A percentile compares a stretch with the other conserved stretches of the same genome.
Evolutionary conservation across 2,797 vertebrate species (phyloP).

Genomic region (Coracias cyanogaster): DNA sequence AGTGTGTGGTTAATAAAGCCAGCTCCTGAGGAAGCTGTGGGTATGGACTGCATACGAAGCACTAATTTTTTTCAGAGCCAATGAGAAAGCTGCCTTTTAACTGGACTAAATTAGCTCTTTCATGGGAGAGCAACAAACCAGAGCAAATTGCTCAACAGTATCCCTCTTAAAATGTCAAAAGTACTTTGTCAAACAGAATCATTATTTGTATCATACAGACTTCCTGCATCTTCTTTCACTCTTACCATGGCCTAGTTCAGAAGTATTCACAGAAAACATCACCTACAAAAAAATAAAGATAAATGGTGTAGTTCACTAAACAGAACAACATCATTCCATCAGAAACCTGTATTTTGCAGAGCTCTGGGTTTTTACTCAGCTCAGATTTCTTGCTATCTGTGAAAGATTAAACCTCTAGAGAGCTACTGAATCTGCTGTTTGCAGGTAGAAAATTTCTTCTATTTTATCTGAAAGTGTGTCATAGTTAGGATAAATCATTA

Average conservation of each 20-base stretch:
- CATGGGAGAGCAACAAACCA: conserved; percentile 52
- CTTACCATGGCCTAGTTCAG: neutral
- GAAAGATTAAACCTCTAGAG: conserved; percentile 26
- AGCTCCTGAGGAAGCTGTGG: neutral
- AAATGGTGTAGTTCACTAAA: conserved; percentile 10
- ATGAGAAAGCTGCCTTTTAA: conserved; percentile 24
- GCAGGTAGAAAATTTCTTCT: neutral
- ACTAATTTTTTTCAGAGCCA: conserved; percentile 12
- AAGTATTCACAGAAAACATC: conserved; percentile 12
- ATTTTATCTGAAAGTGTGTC: neutral
- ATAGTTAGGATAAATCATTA: conserved; percentile 17
- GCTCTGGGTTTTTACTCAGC: neutral
- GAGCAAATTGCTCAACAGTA: conserved; percentile 51
- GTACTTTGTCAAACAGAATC: conserved; percentile 49
- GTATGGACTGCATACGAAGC: neutral
- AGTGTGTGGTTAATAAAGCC: neutral
- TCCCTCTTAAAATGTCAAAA: conserved; percentile 54
- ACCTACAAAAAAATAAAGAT: conserved; percentile 35
- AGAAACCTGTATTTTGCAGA: conserved; percentile 9
- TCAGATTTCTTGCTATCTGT: conserved; percentile 17
- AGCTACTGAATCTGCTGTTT: neutral
- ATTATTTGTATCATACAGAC: conserved; percentile 49
- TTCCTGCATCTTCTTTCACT: conserved; percentile 21
- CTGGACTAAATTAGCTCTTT: conserved; percentile 25
- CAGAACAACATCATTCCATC: neutral